These are phyloP conservation scores for Apomyelois bistriatella DNA, from an alignment of 2,888 invertebrate genomes.

Conservation along the genomic window DNA sequence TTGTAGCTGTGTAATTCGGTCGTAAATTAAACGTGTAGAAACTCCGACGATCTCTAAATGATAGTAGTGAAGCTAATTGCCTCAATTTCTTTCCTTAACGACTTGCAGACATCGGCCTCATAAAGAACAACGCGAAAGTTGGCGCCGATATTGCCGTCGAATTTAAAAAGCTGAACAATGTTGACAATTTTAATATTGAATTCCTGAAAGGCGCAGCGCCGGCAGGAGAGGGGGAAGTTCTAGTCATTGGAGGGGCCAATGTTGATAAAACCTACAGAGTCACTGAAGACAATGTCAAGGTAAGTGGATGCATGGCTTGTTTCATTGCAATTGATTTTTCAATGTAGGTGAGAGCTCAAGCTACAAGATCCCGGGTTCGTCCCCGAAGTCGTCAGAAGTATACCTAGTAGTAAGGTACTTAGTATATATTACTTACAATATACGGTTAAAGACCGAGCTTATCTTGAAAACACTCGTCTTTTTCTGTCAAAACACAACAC, in stretches of 20 bases:
- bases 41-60: constrained; percentile 46
- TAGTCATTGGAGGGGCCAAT: constrained; percentile 89
- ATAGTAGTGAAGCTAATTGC: constrained; percentile 52
- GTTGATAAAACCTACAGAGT: constrained; percentile 85
- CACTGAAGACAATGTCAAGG: constrained; percentile 82
- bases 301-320: constrained; percentile 58
- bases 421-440: too few species aligned
- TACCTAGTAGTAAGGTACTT: too few species aligned
- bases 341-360: too few species aligned
- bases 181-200: constrained; percentile 47
- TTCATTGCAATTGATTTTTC: not conserved
- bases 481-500: not conserved
- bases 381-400: too few species aligned
- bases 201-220: constrained; percentile 27
- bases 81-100: constrained; percentile 61
- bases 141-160: constrained; percentile 89
- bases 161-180: constrained; percentile 68
- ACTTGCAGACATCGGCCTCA: constrained; percentile 89
- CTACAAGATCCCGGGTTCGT: too few species aligned
- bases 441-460: too few species aligned
- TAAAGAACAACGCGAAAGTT: constrained; percentile 94
- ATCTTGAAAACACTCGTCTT: too few species aligned
- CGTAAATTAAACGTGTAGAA: constrained; percentile 53
- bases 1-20: constrained; percentile 38
- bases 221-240: constrained; percentile 44